Base-by-base conservation (phyloP, 2,797 vertebrate species). In the Scolopax bukidnonensis region DNA sequence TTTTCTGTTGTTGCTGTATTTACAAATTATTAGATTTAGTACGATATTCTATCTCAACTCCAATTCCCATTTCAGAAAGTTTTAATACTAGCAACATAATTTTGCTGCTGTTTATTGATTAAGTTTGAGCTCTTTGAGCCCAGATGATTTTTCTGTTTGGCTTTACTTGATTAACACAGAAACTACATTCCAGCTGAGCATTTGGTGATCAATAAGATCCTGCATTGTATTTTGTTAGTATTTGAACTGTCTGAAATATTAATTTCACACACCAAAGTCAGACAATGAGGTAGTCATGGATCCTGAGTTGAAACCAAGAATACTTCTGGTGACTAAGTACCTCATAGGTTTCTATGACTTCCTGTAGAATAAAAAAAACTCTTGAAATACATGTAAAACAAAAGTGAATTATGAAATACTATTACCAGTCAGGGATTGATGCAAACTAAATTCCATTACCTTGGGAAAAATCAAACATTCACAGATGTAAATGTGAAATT, bases 281-380 rank as follows among this genome's bases (percentile, higher is more conserved):
- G n/a, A 28, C 15, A 82, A 47, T 10, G 8, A 65, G 20, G 68
- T 65, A 59, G 2, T 19, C 51, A 45, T 14, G 54, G 19, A 56
- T 32, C 78, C 33, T 57, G 25, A 70, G 27, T 30, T 47, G 59
- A 82, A 67, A 93, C 38, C 43, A 60, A 77, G 47, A 90, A 84
- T 85, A 65, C 13, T 84, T 47, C 63, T 82, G 68, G 23, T 10
- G 6, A 86, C 73, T 63, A 59, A 19, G 36, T 56, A 38, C 4
- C 14, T 80, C 54, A 36, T 41, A 91, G 75, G 65, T 81, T 95
- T 86, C 91, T 95, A 43, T 90, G 60, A 24, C 10, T 57, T 94
- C 40, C 38, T 33, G 4, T 20, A 69, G 54, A 79, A 79, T 14
- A 27, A 38, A 56, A 74, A 78, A 70, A 28, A 18, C 33, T 13